These are phyloP conservation scores for Hemithea aestivaria DNA, from an alignment of 2,888 invertebrate genomes.

Conservation along the genomic window DNA sequence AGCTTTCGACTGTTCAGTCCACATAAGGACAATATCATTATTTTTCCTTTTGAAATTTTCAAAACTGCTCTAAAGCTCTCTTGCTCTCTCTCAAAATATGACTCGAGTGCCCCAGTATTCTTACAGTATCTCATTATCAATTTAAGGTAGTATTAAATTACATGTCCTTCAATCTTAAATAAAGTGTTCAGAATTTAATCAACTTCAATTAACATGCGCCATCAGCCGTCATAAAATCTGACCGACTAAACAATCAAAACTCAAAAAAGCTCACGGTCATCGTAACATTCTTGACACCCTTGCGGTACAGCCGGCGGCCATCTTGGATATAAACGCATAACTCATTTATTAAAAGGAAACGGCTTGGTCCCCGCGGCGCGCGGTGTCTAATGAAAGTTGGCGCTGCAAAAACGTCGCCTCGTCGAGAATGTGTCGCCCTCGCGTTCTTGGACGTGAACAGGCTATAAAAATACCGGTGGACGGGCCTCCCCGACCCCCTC, in stretches of 20 bases:
- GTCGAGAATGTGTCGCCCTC: slow-evolving; percentile 74
- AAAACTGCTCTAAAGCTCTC: too few relatives aligned
- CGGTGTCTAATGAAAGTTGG: slow-evolving; percentile 74
- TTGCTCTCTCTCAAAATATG: too few relatives aligned
- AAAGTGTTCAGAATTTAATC: not conserved
- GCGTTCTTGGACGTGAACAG: slow-evolving; percentile 72
- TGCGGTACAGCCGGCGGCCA: slow-evolving; percentile 56
- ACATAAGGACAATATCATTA: too few relatives aligned
- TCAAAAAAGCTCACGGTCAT: slow-evolving; percentile 40
- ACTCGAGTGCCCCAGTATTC: too few relatives aligned
- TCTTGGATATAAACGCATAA: slow-evolving; percentile 72
- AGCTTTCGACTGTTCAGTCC: slow-evolving; percentile 35
- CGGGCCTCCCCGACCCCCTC: slow-evolving; percentile 51
- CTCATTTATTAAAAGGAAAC: slow-evolving; percentile 75
- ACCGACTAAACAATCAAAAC: slow-evolving; percentile 17
- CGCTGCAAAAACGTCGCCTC: slow-evolving; percentile 71
- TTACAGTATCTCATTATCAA: too few relatives aligned
- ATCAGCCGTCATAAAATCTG: slow-evolving; percentile 30
- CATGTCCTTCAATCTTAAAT: too few relatives aligned
- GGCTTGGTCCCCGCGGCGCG: slow-evolving; percentile 61
- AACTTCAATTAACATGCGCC: slow-evolving; percentile 12
- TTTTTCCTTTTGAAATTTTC: too few relatives aligned
- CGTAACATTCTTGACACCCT: slow-evolving; percentile 61
- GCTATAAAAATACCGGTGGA: slow-evolving; percentile 74
- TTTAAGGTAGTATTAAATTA: too few relatives aligned